Evolutionary conservation across 1,140 invertebrate species (phyloP).

Genomic region (Leptopilina clavipes): DNA sequence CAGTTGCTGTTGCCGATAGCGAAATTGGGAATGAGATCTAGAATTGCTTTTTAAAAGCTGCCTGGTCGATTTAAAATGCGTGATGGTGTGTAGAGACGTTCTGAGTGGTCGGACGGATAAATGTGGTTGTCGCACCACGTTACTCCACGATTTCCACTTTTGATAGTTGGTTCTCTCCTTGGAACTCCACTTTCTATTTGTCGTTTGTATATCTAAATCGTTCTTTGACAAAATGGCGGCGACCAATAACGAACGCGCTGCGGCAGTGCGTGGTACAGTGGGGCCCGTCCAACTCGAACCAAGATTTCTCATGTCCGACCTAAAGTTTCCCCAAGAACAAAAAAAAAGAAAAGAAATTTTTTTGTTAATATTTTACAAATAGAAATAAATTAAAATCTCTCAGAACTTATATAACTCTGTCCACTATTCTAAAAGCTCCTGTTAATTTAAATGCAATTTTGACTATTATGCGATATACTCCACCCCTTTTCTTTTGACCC

Average conservation of each 20-base stretch:
- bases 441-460: no score
- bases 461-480: no score
- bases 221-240: conserved; percentile 68
- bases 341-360: not conserved
- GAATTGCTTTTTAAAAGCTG: conserved; percentile 54
- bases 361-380: not conserved
- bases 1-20: conserved; percentile 58
- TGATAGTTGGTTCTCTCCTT: conserved; percentile 58
- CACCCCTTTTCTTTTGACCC: no score
- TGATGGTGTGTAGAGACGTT: conserved; percentile 57
- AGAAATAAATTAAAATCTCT: no score
- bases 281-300: conserved; percentile 75
- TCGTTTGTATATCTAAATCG: conserved; percentile 59
- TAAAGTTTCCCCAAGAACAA: conserved; percentile 40
- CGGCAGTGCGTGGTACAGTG: conserved; percentile 76
- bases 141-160: conserved; percentile 59
- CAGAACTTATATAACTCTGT: no score
- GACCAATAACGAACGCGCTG: conserved; percentile 73
- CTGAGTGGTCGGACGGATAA: conserved; percentile 72
- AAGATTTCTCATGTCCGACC: conserved; percentile 76
- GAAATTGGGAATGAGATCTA: conserved; percentile 53
- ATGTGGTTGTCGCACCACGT: conserved; percentile 66
- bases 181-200: conserved; percentile 57
- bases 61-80: conserved; percentile 43
- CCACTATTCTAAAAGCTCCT: no score